Base-by-base conservation (phyloP, 1,140 invertebrate species). In the Elymnias hypermnestra region DNA sequence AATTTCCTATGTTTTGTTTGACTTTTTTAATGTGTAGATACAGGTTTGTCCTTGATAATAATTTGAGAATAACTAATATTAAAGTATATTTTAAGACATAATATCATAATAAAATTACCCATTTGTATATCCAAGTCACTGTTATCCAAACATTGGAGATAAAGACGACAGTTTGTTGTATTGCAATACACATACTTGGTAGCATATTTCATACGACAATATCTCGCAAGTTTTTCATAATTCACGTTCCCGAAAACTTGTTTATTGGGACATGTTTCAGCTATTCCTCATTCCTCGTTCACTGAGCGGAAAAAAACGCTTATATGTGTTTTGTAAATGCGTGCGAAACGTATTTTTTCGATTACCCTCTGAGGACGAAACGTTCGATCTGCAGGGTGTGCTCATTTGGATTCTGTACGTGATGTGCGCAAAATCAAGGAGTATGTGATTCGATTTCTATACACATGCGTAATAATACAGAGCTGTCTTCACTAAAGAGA, bases 371-470 rank as follows among this genome's bases (percentile, higher is more conserved):
- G 21, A 52, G 42, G 49, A 36, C 23, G 40, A 28, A 43, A 25
- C 9, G 39, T 43, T 50, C 47, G 56, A 70, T 72, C 72, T 65
- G 62, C 64, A 41, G 41, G 39, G 44, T 50, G 18, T 19, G 12
- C 47, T 61, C 69, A 74, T 83, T 71, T 57, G 63, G 79, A 83
- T 83, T 79, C 76, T 38, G 26, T 21, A 14, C 53, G 63, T 47
- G 64, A 51, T 69, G 60, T 70, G 64, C 72, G 71, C 79, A 76
- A 75, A 83, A 83, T 83, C 79, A 83, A 83, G 79, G 71, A 73
- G 79, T 81, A 79, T 81, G 79, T 83, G 79, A 83, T 83, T 83
- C 75, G 76, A 83, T 83, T 81, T 72, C 74, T 77, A 67, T 66
- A 71, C 64, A 64, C 52, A 52, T 46, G 37, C 36, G 44, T 42